Evolutionary conservation across 2,888 invertebrate species (phyloP), one percentile per base, ranked within the genome.

Genomic region (Caenorhabditis zanzibari): DNA sequence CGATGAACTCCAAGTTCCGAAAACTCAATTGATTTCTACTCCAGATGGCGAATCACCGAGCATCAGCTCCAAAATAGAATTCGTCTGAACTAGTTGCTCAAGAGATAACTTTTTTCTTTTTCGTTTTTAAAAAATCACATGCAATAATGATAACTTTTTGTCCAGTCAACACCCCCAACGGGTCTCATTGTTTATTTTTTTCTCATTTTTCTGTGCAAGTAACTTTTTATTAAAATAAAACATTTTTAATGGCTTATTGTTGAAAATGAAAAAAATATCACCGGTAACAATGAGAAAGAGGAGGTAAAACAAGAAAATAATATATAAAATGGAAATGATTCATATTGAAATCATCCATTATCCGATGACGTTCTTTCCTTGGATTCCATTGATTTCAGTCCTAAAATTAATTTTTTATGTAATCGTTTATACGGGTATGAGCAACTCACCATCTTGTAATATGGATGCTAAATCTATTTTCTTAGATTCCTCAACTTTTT

Each of bases 1-100:
- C 26, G 74, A 79, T 35, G 79, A 68, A 24, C 69, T 74, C 32
- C 80, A 75, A 32, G 32, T 83, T 28, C 83, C 83, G 26, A 64
- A 72, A 14, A 80, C 83, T 24, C 80, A 79, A 64, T 28, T 83
- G 10, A 77, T 82, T 47, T 64, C 61, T 6, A 82, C 73, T 22
- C 74, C 76, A 9, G 80, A 80, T 52, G 83, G 83, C 4, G 80
- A 83, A 28, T 80, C 83, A 49, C 82, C 82, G 14, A 83, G 80
- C 72, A 66, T 83, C 72, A 75, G 54, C 38, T 75, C 74, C 2
- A 75, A 82, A 71, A 77, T 83, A 32, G 83, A 83, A 38, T 83
- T 83, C 19, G 83, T 83, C 12, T 83, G n/a, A 74, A 35, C 9
- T 26, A 10, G 32, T 63, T 24, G 16, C 44, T 24, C 35, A 38